Evolutionary conservation across 2,888 invertebrate genomes (phyloP).

Genomic region (Zelleria hepariella): DNA sequence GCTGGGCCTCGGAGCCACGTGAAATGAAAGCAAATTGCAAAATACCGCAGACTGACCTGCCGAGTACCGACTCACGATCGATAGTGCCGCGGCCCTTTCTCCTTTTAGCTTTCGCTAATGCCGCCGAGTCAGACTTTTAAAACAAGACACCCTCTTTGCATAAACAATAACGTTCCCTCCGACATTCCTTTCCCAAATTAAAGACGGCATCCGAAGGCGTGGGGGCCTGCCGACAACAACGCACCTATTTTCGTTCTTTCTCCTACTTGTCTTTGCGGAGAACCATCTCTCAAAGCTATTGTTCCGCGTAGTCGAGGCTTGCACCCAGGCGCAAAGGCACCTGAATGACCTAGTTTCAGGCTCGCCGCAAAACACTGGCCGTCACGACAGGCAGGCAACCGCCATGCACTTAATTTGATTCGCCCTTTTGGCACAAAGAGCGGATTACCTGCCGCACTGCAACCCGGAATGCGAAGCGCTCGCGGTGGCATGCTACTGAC

Average conservation of each 20-base stretch:
- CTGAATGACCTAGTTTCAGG: neutral
- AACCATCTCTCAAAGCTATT: neutral
- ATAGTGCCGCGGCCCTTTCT: slow-evolving; percentile 1
- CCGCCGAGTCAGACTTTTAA: neutral
- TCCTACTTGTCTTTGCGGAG: neutral
- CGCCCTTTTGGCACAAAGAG: slow-evolving; percentile 1
- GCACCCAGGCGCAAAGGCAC: neutral
- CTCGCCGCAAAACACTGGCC: slow-evolving; percentile 1
- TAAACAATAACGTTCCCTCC: neutral
- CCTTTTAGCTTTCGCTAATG: neutral
- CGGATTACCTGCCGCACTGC: neutral
- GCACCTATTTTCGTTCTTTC: neutral
- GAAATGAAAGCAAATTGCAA: neutral
- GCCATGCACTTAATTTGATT: slow-evolving; percentile 2
- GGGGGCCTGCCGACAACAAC: too few species aligned
- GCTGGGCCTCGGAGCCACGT: neutral
- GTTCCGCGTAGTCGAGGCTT: neutral
- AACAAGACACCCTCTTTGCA: neutral
- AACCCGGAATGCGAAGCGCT: neutral
- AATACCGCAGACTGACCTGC: slow-evolving; percentile 1
- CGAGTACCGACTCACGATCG: neutral
- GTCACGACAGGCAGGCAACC: neutral
- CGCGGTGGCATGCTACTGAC: neutral
- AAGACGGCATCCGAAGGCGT: too few species aligned
- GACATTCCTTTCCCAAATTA: neutral